Evolutionary conservation across 2,888 invertebrate genomes (phyloP).

Genomic region (Athetis lepigone): DNA sequence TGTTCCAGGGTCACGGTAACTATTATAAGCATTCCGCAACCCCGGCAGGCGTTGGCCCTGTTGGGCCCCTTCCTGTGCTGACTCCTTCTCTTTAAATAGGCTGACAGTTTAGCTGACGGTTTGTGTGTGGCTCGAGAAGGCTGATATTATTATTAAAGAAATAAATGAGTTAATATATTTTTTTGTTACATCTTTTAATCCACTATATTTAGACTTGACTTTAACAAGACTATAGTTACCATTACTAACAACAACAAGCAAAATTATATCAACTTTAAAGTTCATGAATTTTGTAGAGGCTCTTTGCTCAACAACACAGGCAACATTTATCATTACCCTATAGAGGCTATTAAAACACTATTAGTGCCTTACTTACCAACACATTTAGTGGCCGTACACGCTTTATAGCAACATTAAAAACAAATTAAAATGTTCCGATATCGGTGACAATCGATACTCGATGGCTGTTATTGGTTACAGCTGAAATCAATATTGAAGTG

Average conservation of each 20-base stretch:
- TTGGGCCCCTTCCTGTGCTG: too few relatives aligned
- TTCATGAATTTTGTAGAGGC: constrained; percentile 2
- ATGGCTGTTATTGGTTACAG: constrained; percentile 21
- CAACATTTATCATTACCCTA: constrained; percentile 50
- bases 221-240: constrained; percentile 2
- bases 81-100: too few relatives aligned
- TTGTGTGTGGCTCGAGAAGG: too few relatives aligned
- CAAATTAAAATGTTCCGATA: constrained; percentile 54
- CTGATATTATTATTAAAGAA: too few relatives aligned
- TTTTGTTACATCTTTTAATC: too few relatives aligned
- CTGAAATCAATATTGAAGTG: constrained; percentile 7
- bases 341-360: constrained; percentile 61
- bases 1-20: too few relatives aligned
- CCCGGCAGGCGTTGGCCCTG: too few relatives aligned
- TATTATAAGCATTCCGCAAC: too few relatives aligned
- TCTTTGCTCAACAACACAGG: constrained; percentile 19
- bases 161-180: too few relatives aligned
- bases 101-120: too few relatives aligned
- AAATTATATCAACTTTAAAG: constrained; percentile 10
- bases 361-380: constrained; percentile 51
- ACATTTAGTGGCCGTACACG: constrained; percentile 28
- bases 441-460: constrained; percentile 39
- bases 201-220: neutral
- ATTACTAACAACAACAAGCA: neutral
- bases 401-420: constrained; percentile 55